Base-by-base conservation (phyloP, 2,113 vertebrate genomes). In the Coturnix japonica region DNA sequence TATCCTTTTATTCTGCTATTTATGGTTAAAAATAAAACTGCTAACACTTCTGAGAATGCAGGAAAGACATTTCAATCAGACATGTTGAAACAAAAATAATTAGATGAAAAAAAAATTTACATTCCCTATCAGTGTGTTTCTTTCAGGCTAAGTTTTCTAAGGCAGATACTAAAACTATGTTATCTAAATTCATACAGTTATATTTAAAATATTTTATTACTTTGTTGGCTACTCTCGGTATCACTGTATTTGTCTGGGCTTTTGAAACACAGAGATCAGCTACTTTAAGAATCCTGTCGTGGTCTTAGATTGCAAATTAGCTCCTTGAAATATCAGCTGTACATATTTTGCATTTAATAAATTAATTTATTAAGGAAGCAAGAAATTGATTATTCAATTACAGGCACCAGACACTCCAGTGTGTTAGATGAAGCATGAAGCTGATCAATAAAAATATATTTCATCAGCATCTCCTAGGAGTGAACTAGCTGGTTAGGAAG, bases 321-420 rank as follows among this genome's bases (percentile, higher is more conserved):
- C 75, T 94, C 60, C 60, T 64, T 88, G 93, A 95, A 78, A 74
- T 94, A 95, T 75, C 87, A 88, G 71, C 87, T 93, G 76, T 86
- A 79, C 30, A 11, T 91, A 90, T 51, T 88, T 89, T 88, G 59
- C 82, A 67, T 96, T 95, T 96, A 96, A 96, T 90, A 96, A 84
- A 95, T 95, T 87, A 85, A 46, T 94, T 87, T 96, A 94, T 96
- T 96, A 96, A 92, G 93, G 93, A 91, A 93, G 87, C 59, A 54
- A 92, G 87, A 84, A 85, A 95, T 88, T 90, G 95, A 88, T 96
- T 95, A 93, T 97, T 96, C 89, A 92, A 3, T 97, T 96, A 86
- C 33, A 79, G 92, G 81, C 67, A 82, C 21, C 73, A 57, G 95
- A 63, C 51, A 91, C 46, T 25, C 46, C n/a, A 5, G 74, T 81